phyloP scores from a whole-genome alignment of 1,140 invertebrate genomes.

The Dinothrombium tinctorium region DNA sequence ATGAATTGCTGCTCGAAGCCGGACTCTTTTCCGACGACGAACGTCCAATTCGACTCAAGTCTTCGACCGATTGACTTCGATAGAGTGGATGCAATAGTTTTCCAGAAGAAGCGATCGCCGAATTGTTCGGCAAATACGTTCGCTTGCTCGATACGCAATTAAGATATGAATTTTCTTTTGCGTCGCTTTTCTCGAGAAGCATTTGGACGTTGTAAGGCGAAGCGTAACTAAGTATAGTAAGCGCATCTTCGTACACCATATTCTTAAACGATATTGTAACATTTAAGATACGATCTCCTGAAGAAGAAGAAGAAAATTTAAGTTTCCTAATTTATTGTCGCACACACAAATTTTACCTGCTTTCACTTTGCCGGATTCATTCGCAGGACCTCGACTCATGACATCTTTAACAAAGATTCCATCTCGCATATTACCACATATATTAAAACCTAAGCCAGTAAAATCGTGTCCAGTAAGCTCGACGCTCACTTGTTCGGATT shows the following conservation, averaged over 20 bases:
- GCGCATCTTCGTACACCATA: conserved; percentile 68
- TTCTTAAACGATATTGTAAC: conserved; percentile 62
- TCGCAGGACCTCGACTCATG: conserved; percentile 57
- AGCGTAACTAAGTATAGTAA: conserved; percentile 64
- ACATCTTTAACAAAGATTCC: conserved; percentile 70
- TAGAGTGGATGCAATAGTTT: conserved; percentile 36
- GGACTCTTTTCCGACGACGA: not conserved
- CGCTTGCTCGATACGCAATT: not conserved
- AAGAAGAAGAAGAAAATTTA: conserved; percentile 11
- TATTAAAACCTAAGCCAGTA: conserved; percentile 56
- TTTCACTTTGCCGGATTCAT: conserved; percentile 51
- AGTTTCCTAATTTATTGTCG: too few species aligned
- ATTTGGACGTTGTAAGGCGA: conserved; percentile 65
- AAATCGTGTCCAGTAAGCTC: conserved; percentile 9
- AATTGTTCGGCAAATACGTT: not conserved
- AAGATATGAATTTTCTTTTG: not conserved
- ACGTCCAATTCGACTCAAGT: conserved; percentile 22
- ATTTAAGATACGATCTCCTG: conserved; percentile 61
- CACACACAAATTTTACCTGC: conserved; percentile 47
- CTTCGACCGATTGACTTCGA: conserved; percentile 38
- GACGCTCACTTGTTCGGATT: conserved; percentile 1
- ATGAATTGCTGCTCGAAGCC: not conserved
- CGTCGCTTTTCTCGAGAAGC: conserved; percentile 30
- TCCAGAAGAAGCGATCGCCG: not conserved
- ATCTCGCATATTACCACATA: conserved; percentile 62